Evolutionary conservation across 2,797 vertebrate genomes (phyloP).

Genomic region (Chloroceryle inda): DNA sequence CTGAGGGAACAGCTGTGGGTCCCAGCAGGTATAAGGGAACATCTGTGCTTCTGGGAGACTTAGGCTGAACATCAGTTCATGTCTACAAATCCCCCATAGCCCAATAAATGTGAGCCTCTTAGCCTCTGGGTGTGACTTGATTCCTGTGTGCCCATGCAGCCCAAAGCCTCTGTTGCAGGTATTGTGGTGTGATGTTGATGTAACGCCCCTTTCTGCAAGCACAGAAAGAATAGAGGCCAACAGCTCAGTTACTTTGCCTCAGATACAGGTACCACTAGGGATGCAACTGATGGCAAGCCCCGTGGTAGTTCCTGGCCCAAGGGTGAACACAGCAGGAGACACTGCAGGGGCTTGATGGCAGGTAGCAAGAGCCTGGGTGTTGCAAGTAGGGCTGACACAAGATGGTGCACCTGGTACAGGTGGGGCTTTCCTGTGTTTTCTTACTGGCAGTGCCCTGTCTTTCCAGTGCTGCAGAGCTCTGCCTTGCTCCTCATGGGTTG

Average conservation of each 20-base stretch:
- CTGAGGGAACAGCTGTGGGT: fast-evolving
- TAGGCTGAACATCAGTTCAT: background rate
- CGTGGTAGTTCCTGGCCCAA: fast-evolving
- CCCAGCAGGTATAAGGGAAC: background rate
- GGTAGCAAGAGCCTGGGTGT: fast-evolving
- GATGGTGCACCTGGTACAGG: background rate
- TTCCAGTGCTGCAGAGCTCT: background rate
- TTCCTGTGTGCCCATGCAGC: fast-evolving
- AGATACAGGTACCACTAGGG: fast-evolving
- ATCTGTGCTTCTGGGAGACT: background rate
- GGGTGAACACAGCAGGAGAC: background rate
- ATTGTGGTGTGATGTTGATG: fast-evolving
- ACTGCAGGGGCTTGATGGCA: fast-evolving
- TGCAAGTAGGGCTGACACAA: background rate
- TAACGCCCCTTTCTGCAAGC: fast-evolving
- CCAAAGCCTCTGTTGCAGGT: background rate
- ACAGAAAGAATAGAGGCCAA: background rate
- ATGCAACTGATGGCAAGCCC: background rate
- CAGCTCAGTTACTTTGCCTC: background rate
- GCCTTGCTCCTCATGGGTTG: background rate
- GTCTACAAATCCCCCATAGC: fast-evolving
- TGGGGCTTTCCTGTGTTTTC: background rate
- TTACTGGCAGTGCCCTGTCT: background rate
- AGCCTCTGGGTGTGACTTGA: background rate
- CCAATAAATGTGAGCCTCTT: background rate